phyloP scores from a whole-genome alignment of 2,113 vertebrate species.

The Thamnaconus septentrionalis region DNA sequence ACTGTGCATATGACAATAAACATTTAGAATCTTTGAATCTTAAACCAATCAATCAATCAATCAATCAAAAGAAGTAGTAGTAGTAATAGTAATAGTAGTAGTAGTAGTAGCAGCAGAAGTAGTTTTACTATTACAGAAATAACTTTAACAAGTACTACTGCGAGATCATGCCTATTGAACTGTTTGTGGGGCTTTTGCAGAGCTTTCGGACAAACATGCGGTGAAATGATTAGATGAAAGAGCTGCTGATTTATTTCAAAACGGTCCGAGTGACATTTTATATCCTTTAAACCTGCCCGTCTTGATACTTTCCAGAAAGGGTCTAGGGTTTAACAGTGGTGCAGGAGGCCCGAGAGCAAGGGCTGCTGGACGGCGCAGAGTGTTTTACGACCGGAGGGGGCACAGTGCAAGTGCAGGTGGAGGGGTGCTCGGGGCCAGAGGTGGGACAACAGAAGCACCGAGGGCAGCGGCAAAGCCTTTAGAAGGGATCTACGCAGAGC shows the following conservation, averaged over 20 bases:
- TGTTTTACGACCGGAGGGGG: conserved; percentile 54
- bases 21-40: too few species aligned
- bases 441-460: conserved; percentile 47
- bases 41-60: too few species aligned
- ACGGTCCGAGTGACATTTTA: conserved; percentile 49
- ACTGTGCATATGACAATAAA: too few species aligned
- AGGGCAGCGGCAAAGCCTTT: conserved; percentile 49
- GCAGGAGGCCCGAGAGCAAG: conserved; percentile 36
- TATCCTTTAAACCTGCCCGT: conserved; percentile 45
- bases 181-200: conserved; percentile 3
- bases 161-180: background rate
- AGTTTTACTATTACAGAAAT: too few species aligned
- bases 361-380: conserved; percentile 24
- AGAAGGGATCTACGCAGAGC: conserved; percentile 37
- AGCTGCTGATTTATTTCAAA: conserved; percentile 46
- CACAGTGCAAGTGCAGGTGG: conserved; percentile 47
- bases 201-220: conserved; percentile 24
- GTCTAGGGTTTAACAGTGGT: conserved; percentile 47
- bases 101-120: too few species aligned
- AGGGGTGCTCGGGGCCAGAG: conserved; percentile 44
- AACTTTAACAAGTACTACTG: too few species aligned
- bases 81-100: too few species aligned
- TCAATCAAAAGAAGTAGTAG: too few species aligned
- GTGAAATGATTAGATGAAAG: conserved; percentile 36
- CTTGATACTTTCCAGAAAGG: conserved; percentile 59